Percentiles rank a stretch among this genome's conserved stretches.
Evolutionary conservation across 2,797 vertebrate species (phyloP).

Genomic region (Sorex maritimensis): DNA sequence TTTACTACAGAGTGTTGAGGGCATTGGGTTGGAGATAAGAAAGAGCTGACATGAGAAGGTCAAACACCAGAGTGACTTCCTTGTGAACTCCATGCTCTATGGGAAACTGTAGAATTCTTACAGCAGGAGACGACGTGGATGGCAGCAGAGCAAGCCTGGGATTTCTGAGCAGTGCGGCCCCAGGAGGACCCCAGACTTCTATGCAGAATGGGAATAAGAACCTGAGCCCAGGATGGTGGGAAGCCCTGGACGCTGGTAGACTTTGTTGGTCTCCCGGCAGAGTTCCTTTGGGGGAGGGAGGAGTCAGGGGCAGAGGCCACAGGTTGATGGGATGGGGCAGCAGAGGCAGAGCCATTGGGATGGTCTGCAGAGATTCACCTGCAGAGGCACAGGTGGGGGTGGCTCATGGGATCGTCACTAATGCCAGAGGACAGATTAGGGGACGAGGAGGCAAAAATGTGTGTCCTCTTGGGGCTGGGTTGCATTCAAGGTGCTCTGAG

Average conservation of each 20-base stretch:
- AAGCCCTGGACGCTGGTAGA: too few relatives aligned
- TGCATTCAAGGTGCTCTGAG: not conserved
- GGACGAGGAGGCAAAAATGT: not conserved
- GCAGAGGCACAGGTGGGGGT: not conserved
- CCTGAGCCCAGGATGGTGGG: not conserved
- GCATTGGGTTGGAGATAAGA: not conserved
- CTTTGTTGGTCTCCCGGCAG: too few relatives aligned
- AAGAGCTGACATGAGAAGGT: not conserved
- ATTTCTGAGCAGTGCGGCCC: not conserved
- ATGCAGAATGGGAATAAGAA: not conserved
- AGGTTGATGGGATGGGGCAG: too few relatives aligned
- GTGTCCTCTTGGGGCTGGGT: not conserved
- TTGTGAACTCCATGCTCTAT: not conserved
- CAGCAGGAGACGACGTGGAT: not conserved
- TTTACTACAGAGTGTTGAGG: not conserved
- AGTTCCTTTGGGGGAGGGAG: not conserved
- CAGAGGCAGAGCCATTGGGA: not conserved
- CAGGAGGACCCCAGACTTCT: too few relatives aligned
- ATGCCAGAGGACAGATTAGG: too few relatives aligned
- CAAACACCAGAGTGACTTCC: not conserved
- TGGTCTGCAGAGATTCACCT: not conserved
- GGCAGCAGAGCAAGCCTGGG: not conserved
- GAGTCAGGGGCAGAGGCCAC: too few relatives aligned
- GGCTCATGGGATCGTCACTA: not conserved
- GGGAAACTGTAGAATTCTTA: not conserved